Evolutionary conservation across 1,140 invertebrate species (phyloP), one percentile per base, ranked within the genome.

Genomic region (Apocrypta bakeri): DNA sequence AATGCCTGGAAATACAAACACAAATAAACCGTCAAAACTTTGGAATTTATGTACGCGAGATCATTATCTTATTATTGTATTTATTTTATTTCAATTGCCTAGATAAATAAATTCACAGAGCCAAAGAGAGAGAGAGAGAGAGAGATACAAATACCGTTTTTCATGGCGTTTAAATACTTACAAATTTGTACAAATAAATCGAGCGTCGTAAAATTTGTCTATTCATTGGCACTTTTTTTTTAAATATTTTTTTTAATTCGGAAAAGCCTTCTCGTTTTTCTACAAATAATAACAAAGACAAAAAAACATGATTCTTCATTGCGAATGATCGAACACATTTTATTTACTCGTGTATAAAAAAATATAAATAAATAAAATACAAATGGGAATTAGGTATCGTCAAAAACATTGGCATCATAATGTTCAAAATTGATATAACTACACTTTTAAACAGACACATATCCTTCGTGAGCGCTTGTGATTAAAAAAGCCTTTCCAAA

Each of bases 401-500:
- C 42, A 12, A 21, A n/a, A n/a, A n/a, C 17, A 72, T 3, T 61
- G 31, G 21, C 42, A 79, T 21, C 73, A 85, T 61, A 83, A 83
- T 84, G 78, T 85, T 84, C 77, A 87, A 86, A 85, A 86, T 84
- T 83, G 12, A 83, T 80, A 75, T 80, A 79, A 83, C 79, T 84
- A 86, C 68, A 71, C 21, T 73, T 31, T 68, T 77, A 56, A 27
- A 85, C n/a, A 83, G 83, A 37, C 83, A 84, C 64, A 86, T 94
- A 90, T 94, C 91, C 94, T 93, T 92, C 94, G 94, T 92, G 93
- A 94, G 92, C 93, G 93, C 93, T 95, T 95, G 92, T 94, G 93
- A 94, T 94, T 95, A 93, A 95, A 95, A 94, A 94, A 95, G 91
- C 95, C 95, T 93, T 93, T 95, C 95, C 95, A 95, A 93, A 94